Evolutionary conservation across 2,113 vertebrate species (phyloP).

Genomic region (Prinia subflava): DNA sequence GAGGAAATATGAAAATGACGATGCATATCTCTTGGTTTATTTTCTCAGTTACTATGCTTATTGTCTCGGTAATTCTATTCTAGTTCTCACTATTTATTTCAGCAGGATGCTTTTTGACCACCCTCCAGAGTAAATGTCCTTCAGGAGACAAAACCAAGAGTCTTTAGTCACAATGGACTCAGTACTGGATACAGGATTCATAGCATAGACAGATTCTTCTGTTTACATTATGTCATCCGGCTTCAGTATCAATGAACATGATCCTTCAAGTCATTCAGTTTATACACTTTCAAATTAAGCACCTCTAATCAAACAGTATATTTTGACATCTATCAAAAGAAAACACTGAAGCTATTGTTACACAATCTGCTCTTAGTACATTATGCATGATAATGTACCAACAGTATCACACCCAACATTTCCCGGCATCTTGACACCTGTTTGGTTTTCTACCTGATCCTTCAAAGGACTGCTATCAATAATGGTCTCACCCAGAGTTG

Average conservation of each 20-base stretch:
- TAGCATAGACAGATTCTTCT: background rate
- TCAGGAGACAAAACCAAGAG: background rate
- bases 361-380: background rate
- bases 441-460: background rate
- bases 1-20: background rate
- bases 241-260: background rate
- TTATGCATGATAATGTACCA: background rate
- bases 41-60: background rate
- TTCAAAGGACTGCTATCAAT: background rate
- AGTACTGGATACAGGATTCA: background rate
- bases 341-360: background rate
- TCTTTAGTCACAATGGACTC: background rate
- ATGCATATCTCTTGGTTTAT: background rate
- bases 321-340: background rate
- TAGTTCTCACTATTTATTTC: background rate
- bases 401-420: background rate
- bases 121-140: background rate
- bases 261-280: background rate
- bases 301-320: background rate
- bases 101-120: background rate
- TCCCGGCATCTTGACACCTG: background rate
- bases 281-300: background rate
- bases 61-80: background rate
- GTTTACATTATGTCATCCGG: background rate
- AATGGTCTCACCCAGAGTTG: background rate